Evolutionary conservation across 2,888 invertebrate genomes (phyloP).

Genomic region (Lasioglossum zephyrum): DNA sequence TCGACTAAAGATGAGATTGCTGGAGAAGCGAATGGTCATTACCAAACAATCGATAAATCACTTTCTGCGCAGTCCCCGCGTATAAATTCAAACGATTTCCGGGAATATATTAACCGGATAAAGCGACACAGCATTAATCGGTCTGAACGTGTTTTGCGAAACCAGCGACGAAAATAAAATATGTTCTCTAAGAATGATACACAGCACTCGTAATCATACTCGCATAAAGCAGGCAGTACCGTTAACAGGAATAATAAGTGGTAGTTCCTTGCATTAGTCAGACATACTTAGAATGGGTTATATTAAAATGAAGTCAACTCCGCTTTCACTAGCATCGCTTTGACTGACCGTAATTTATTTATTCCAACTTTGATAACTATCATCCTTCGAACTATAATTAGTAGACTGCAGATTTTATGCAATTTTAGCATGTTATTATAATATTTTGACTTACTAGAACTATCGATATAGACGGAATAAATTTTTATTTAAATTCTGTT

Average conservation of each 20-base stretch:
- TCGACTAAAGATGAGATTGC: slow-evolving; percentile 35
- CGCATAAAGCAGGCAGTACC: not conserved
- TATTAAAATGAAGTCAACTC: not conserved
- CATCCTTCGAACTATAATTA: no score
- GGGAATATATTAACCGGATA: not conserved
- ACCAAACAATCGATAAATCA: slow-evolving; percentile 47
- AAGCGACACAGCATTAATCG: not conserved
- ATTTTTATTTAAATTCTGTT: not conserved
- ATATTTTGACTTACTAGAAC: no score
- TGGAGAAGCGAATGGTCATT: slow-evolving; percentile 43
- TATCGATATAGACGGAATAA: not conserved
- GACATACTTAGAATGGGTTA: not conserved
- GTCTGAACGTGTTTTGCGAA: not conserved
- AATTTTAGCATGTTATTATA: no score
- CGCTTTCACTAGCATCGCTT: not conserved
- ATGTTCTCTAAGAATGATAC: not conserved
- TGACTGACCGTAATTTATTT: not conserved
- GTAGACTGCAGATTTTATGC: no score
- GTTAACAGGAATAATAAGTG: not conserved
- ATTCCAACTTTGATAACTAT: no score
- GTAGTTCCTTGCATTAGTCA: not conserved
- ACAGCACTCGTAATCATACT: not conserved
- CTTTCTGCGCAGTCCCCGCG: slow-evolving; percentile 22
- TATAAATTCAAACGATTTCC: slow-evolving; percentile 13
- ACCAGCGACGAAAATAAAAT: not conserved